phyloP scores from a whole-genome alignment of 2,113 vertebrate genomes.

The Phoenicopterus ruber region DNA sequence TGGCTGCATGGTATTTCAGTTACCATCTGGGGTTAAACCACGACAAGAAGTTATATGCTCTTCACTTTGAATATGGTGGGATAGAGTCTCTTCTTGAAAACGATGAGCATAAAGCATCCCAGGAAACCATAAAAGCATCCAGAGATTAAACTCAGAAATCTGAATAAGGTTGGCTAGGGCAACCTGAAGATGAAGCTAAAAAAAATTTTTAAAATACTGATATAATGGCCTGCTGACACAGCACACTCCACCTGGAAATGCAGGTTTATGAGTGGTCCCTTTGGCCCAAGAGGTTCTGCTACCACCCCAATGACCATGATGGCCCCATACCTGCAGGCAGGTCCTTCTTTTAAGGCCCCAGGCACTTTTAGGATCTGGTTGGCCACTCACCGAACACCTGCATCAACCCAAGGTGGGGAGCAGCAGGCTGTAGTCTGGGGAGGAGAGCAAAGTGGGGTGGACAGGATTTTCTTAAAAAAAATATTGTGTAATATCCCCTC shows the following conservation, averaged over 20 bases:
- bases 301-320: neutral
- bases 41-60: neutral
- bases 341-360: neutral
- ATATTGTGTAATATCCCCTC: neutral
- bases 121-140: neutral
- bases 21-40: too few relatives aligned
- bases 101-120: neutral
- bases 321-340: neutral
- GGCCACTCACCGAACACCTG: neutral
- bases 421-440: neutral
- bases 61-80: neutral
- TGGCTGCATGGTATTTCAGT: too few relatives aligned
- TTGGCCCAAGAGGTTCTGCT: neutral
- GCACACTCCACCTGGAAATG: neutral
- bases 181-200: neutral
- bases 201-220: neutral
- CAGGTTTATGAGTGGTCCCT: fast-evolving
- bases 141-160: neutral
- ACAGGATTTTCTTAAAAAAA: neutral
- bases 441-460: neutral
- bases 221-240: neutral
- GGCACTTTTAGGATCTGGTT: fast-evolving
- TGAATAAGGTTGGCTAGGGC: neutral
- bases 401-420: neutral
- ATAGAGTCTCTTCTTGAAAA: neutral